Evolutionary conservation across 1,140 invertebrate species (phyloP).

Genomic region (Acromyrmex echinatior): DNA sequence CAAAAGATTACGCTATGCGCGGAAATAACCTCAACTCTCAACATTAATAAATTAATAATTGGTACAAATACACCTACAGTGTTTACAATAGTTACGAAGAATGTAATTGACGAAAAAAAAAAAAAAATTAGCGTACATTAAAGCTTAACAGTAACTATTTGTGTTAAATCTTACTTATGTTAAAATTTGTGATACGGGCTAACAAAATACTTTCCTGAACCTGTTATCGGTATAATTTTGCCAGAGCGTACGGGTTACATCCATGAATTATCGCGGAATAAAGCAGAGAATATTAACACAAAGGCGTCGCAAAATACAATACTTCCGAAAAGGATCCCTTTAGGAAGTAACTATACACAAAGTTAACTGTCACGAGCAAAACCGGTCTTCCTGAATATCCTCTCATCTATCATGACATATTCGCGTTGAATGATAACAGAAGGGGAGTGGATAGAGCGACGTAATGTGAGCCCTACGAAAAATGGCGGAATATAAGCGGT

Average conservation of each 20-base stretch:
- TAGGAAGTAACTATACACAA: conserved; percentile 39
- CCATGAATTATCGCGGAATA: not conserved
- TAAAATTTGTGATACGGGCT: conserved; percentile 4
- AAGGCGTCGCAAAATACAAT: conserved; percentile 48
- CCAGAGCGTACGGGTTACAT: not conserved
- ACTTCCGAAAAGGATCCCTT: conserved; percentile 53
- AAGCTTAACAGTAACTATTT: not conserved
- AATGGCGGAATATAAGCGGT: conserved; percentile 30
- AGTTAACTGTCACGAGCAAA: conserved; percentile 56
- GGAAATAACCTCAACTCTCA: conserved; percentile 9
- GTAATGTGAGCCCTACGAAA: conserved; percentile 42
- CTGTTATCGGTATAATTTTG: conserved; percentile 36
- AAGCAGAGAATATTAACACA: conserved; percentile 45
- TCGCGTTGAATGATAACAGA: conserved; percentile 19
- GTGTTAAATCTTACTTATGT: not conserved
- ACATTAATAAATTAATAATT: conserved; percentile 43
- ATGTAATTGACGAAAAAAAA: not conserved
- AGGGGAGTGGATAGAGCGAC: not conserved
- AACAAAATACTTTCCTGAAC: not conserved
- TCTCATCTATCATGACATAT: conserved; percentile 64
- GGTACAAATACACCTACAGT: too few relatives aligned
- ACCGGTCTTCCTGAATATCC: conserved; percentile 60
- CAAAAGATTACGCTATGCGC: not conserved
- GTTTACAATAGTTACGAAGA: not conserved
- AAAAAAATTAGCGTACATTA: not conserved